Conservation (phyloP, 2,888 invertebrate species). For the Callimorpha dominula region DNA sequence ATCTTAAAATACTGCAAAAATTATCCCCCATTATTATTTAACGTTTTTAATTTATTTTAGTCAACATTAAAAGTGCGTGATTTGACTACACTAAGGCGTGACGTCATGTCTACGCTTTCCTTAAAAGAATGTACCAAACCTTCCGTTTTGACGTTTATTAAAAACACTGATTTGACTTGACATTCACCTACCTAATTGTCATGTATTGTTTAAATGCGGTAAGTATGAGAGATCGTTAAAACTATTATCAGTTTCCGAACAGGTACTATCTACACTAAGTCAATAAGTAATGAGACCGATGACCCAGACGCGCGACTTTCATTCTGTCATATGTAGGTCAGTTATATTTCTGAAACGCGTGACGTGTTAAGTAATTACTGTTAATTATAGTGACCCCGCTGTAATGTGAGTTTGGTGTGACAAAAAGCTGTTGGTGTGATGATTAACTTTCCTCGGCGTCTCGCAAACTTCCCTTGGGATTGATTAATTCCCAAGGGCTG, state of each 20-base stretch:
- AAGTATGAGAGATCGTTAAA: neutral
- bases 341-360: constrained; percentile 21
- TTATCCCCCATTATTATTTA: too few species aligned
- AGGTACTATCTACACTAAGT: neutral
- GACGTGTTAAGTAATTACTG: neutral
- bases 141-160: too few species aligned
- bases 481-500: neutral
- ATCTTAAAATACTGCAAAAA: too few species aligned
- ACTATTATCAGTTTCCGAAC: neutral
- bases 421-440: neutral
- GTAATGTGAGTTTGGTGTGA: neutral
- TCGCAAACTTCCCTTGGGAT: neutral
- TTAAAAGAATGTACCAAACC: too few species aligned
- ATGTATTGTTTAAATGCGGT: neutral
- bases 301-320: constrained; percentile 33
- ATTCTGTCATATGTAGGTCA: constrained; percentile 20
- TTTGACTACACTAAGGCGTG: too few species aligned
- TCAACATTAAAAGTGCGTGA: too few species aligned
- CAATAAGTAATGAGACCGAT: constrained; percentile 27
- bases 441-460: neutral
- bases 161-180: too few species aligned
- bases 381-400: constrained; percentile 6
- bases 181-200: too few species aligned
- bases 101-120: too few species aligned
- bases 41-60: too few species aligned